These are phyloP conservation scores for Camponotus vicinus DNA, from an alignment of 1,140 invertebrate species.

Conservation along the genomic window DNA sequence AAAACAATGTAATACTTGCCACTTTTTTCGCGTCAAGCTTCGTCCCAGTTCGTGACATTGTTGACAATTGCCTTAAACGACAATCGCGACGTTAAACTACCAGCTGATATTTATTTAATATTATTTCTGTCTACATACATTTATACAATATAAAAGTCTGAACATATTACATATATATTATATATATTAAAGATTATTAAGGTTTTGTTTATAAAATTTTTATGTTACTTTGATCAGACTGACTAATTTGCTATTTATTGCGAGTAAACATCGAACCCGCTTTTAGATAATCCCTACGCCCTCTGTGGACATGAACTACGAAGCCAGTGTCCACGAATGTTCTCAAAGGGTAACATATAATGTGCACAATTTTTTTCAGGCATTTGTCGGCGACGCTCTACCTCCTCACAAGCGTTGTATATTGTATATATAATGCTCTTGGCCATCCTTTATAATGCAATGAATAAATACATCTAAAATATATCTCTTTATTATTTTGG, in stretches of 20 bases:
- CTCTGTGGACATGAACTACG: no score
- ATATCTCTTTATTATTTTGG: no score
- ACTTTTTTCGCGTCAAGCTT: slow-evolving; percentile 90
- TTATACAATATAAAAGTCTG: neutral
- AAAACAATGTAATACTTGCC: slow-evolving; percentile 83
- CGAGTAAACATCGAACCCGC: neutral
- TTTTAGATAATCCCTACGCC: no score
- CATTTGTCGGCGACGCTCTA: no score
- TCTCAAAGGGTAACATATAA: no score
- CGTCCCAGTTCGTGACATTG: slow-evolving; percentile 88
- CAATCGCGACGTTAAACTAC: neutral
- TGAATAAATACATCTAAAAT: no score
- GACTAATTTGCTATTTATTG: slow-evolving; percentile 7
- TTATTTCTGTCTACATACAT: neutral
- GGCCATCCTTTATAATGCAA: no score
- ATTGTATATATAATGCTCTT: no score
- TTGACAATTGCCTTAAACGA: slow-evolving; percentile 56
- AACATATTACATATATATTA: neutral
- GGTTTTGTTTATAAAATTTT: neutral
- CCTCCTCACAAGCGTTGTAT: no score
- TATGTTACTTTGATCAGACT: neutral
- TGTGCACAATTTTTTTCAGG: no score
- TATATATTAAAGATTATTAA: neutral
- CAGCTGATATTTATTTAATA: neutral
- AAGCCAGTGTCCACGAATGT: no score